Conservation (phyloP, 64 coral and sea anemone genomes). For the Montipora sp. region DNA sequence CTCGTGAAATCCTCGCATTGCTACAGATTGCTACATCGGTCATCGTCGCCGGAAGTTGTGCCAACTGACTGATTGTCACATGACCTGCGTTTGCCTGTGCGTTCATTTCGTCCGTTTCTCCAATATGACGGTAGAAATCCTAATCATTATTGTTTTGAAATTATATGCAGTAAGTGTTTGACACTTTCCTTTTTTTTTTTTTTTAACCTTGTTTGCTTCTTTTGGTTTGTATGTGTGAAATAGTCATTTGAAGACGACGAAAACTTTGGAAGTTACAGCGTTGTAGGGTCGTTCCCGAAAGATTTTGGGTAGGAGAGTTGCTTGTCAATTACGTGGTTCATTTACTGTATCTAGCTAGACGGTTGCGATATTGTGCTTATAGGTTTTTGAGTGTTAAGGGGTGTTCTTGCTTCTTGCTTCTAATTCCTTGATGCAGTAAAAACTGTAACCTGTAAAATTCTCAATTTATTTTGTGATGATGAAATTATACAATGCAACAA, state of each 20-base stretch:
- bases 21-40: neutral
- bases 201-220: neutral
- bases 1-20: neutral
- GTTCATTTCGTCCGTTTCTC: neutral
- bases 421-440: too few species aligned
- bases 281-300: slow-evolving; percentile 97
- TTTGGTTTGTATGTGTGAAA: neutral
- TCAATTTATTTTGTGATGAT: too few species aligned
- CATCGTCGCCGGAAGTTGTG: slow-evolving; percentile 21
- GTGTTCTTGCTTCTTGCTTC: neutral
- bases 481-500: too few species aligned
- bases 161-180: neutral
- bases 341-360: neutral
- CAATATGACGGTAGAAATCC: slow-evolving; percentile 7
- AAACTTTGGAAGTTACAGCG: slow-evolving; percentile 97
- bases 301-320: slow-evolving; percentile 87
- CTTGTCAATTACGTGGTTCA: neutral
- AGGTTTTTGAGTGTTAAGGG: neutral
- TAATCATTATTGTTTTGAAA: neutral
- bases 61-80: slow-evolving; percentile 49
- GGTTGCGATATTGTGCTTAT: neutral
- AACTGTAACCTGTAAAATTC: too few species aligned
- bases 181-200: neutral
- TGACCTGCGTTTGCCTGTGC: neutral
- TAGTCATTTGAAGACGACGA: slow-evolving; percentile 97